Evolutionary conservation across 2,797 vertebrate species (phyloP).

Genomic region (Clamator glandarius): DNA sequence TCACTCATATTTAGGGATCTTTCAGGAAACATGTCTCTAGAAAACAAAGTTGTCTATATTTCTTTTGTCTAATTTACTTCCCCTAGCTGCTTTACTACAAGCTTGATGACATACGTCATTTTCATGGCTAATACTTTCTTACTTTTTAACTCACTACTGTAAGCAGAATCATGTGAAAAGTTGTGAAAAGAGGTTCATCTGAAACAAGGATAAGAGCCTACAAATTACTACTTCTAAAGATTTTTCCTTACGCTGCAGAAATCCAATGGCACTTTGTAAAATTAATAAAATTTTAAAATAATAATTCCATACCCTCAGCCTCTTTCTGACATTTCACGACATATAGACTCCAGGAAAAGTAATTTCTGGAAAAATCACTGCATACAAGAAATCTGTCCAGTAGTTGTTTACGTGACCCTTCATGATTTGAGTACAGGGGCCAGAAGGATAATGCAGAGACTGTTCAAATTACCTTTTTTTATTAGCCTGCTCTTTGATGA

Average conservation of each 20-base stretch:
- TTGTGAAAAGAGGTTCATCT: constrained; percentile 22
- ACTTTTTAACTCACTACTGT: constrained; percentile 55
- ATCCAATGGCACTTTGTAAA: constrained; percentile 12
- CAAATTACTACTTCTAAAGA: constrained; percentile 21
- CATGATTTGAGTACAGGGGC: not conserved
- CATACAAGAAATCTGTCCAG: not conserved
- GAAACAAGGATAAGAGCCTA: constrained; percentile 23
- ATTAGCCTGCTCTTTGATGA: not conserved
- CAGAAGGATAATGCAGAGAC: not conserved
- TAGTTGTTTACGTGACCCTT: not conserved
- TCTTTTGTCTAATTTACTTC: constrained; percentile 7
- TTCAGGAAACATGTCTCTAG: not conserved
- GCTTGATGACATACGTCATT: not conserved
- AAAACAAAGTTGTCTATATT: not conserved
- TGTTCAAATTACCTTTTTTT: not conserved
- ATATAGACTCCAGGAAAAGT: not conserved
- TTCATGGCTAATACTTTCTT: constrained; percentile 43
- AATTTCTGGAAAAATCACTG: not conserved
- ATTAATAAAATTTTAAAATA: not conserved
- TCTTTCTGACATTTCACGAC: not conserved
- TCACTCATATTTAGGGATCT: not conserved
- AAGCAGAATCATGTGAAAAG: constrained; percentile 23
- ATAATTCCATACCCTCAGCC: not conserved
- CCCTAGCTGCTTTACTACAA: not conserved
- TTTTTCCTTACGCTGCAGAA: constrained; percentile 14